A percentile compares a stretch with the other conserved stretches of the same genome.
These are phyloP conservation scores for Orthosia cruda DNA, from an alignment of 2,888 invertebrate species.

Conservation along the genomic window DNA sequence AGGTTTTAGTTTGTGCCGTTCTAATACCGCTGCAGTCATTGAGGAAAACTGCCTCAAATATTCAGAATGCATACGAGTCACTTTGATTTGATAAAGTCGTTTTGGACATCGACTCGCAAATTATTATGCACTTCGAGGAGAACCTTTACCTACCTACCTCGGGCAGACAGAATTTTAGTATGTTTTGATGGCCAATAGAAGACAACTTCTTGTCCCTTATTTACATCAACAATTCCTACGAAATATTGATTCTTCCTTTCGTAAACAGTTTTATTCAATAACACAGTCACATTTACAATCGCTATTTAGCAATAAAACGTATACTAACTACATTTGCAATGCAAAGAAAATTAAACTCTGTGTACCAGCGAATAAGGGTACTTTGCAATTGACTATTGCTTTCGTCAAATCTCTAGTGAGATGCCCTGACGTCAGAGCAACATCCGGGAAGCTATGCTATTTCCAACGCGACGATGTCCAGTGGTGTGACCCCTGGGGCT, in stretches of 20 bases:
- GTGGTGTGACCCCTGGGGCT: conserved; percentile 56
- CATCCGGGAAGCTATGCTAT: conserved; percentile 90
- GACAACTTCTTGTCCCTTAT: neutral
- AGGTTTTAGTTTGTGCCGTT: conserved; percentile 27
- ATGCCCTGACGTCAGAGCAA: conserved; percentile 86
- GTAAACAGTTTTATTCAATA: conserved; percentile 17
- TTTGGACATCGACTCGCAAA: conserved; percentile 28
- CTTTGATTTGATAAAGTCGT: conserved; percentile 51
- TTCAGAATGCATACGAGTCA: conserved; percentile 20
- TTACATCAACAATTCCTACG: neutral
- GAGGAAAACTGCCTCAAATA: conserved; percentile 60
- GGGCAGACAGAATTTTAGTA: neutral
- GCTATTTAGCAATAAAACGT: conserved; percentile 42
- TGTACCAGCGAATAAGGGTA: conserved; percentile 71
- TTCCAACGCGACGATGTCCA: conserved; percentile 77
- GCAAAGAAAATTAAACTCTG: conserved; percentile 73
- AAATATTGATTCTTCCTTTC: neutral
- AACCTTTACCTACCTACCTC: neutral
- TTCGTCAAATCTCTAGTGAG: conserved; percentile 84
- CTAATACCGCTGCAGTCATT: conserved; percentile 30
- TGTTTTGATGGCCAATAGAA: neutral
- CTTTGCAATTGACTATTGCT: conserved; percentile 75
- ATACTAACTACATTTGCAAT: conserved; percentile 12
- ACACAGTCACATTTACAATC: conserved; percentile 20
- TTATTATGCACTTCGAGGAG: conserved; percentile 23